A percentile compares a stretch with the other conserved stretches of the same genome.
These are phyloP conservation scores for Pelusios castaneus DNA, from an alignment of 2,113 vertebrate species.

Conservation along the genomic window DNA sequence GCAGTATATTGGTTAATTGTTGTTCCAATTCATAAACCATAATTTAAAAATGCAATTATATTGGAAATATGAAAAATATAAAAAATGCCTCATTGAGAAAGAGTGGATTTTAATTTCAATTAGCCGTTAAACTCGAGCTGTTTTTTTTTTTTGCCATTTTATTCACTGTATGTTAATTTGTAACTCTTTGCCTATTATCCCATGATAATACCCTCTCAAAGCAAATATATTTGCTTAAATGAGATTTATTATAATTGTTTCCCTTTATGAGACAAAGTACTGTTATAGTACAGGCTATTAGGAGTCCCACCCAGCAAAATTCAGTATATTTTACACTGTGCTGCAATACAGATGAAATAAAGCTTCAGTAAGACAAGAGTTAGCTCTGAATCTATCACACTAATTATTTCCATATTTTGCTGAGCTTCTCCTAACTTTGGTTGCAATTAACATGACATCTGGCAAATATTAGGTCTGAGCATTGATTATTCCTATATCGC, in stretches of 20 bases:
- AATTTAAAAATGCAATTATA: constrained; percentile 47
- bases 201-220: background rate
- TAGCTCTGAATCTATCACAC: constrained; percentile 72
- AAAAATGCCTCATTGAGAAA: constrained; percentile 18
- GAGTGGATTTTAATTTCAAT: constrained; percentile 55
- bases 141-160: constrained; percentile 28
- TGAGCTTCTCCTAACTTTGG: constrained; percentile 69
- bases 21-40: constrained; percentile 54
- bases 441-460: constrained; percentile 76
- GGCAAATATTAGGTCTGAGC: constrained; percentile 68
- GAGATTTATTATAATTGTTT: constrained; percentile 42
- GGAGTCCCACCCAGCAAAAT: background rate
- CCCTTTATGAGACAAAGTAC: constrained; percentile 42
- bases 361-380: constrained; percentile 47
- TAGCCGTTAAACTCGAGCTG: constrained; percentile 31
- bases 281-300: constrained; percentile 47
- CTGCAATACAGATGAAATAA: constrained; percentile 53
- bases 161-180: constrained; percentile 23
- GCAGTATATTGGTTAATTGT: constrained; percentile 36
- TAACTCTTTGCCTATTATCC: constrained; percentile 24
- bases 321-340: constrained; percentile 7
- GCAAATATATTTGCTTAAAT: constrained; percentile 45
- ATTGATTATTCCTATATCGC: constrained; percentile 74
- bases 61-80: constrained; percentile 21
- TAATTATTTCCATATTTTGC: constrained; percentile 75